Evolutionary conservation across 2,113 vertebrate species (phyloP), one percentile per base, ranked within the genome.

Genomic region (Baryphthengus martii): DNA sequence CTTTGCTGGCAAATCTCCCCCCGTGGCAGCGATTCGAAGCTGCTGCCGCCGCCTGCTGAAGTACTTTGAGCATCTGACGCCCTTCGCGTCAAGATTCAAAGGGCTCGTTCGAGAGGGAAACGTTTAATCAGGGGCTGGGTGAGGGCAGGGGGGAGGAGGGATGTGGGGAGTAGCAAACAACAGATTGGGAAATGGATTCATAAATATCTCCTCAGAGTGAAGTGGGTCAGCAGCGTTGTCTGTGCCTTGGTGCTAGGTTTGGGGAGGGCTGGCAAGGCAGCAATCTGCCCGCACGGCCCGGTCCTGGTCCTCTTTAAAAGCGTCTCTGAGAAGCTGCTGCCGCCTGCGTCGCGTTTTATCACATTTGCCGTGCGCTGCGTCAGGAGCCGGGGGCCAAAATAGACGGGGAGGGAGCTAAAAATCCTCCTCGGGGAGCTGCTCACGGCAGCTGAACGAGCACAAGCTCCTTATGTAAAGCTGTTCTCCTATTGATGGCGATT

Each of bases 401-500:
- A 13, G 63, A 18, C n/a, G 6, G 3, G 20, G 11, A 72, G 53
- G 81, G 39, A 88, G 79, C 28, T 70, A 6, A 85, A 86, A 90
- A 49, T 31, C 53, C 55, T 91, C 89, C 81, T 31, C 6, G 28
- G 79, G 86, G 90, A 91, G 88, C 70, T 91, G 92, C 92, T 65
- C 53, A 12, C 1, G 2, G 81, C 88, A 50, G 68, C 72, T 19
- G 42, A 79, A n/a, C 2, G 11, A 66, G 14, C 33, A 61, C 80
- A 63, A 77, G 89, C 87, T 75, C 89, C 82, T 96, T 95, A 94
- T 37, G 59, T 95, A 94, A 96, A 94, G 90, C 90, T 84, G 50
- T 18, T 91, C 44, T 80, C 72, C 80, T 90, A 94, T 94, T 94
- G 53, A 91, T 89, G 88, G 74, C 49, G 28, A 47, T 76, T 45